Percentiles rank a stretch among this genome's conserved stretches.
phyloP scores from a whole-genome alignment of 35 echinoderm and acorn worm genomes.

The Eucidaris tribuloides region DNA sequence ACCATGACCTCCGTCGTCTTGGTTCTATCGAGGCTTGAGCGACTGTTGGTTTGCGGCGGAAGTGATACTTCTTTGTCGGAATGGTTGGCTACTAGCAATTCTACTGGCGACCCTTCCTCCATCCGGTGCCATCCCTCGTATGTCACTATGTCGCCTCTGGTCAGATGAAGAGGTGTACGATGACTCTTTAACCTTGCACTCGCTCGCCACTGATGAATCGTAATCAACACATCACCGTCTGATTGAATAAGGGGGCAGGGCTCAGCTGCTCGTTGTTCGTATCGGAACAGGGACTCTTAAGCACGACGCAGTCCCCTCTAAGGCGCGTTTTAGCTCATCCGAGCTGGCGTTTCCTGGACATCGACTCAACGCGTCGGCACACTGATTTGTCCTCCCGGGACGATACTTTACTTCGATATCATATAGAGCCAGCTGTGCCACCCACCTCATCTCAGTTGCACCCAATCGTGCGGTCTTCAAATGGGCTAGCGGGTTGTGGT shows the following conservation, averaged over 20 bases:
- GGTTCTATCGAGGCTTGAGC: background rate
- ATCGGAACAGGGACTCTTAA: background rate
- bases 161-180: background rate
- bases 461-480: constrained; percentile 37
- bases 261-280: background rate
- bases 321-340: background rate
- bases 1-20: background rate
- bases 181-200: background rate
- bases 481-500: constrained; percentile 42
- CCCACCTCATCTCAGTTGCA: constrained; percentile 55
- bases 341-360: background rate
- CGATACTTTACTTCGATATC: constrained; percentile 36
- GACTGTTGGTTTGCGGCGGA: background rate
- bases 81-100: background rate
- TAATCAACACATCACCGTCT: background rate
- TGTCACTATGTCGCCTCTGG: background rate
- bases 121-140: background rate
- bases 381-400: constrained; percentile 1
- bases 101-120: background rate
- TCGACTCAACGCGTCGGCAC: constrained; percentile 5
- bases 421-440: constrained; percentile 45
- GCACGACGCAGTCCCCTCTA: background rate
- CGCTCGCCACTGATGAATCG: background rate
- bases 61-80: background rate
- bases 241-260: background rate